phyloP scores from a whole-genome alignment of 2,797 vertebrate genomes.

The Aselliscus stoliczkanus region DNA sequence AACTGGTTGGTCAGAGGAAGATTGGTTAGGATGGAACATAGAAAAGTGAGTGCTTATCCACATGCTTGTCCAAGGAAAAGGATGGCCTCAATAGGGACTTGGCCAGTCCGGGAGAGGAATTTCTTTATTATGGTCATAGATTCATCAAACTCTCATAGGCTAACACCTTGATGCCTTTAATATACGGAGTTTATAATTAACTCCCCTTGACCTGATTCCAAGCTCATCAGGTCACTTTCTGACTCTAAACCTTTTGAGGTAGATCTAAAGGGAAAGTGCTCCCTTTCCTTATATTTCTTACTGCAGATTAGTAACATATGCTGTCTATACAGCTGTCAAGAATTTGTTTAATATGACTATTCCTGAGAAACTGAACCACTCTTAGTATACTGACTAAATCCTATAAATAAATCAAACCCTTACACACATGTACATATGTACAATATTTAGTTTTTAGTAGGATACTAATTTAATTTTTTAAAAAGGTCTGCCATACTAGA shows the following conservation, averaged over 20 bases:
- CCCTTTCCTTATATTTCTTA: not conserved
- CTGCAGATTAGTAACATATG: not conserved
- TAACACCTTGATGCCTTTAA: not conserved
- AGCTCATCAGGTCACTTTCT: not conserved
- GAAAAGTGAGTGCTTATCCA: not conserved
- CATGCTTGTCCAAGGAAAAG: not conserved
- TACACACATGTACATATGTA: not conserved
- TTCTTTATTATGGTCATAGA: not conserved
- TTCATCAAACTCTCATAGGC: not conserved
- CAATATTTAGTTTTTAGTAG: not conserved
- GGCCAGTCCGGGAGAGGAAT: not conserved
- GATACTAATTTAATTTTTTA: not conserved
- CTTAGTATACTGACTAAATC: not conserved
- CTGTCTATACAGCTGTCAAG: not conserved
- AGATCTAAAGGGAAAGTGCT: not conserved
- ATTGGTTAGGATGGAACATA: not conserved
- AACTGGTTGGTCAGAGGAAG: not conserved
- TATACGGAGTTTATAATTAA: not conserved
- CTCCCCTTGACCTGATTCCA: not conserved
- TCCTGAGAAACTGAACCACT: not conserved
- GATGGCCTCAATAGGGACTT: not conserved
- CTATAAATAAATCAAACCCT: not conserved
- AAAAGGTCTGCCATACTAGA: not conserved
- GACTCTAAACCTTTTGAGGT: not conserved
- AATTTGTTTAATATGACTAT: not conserved